Conservation (phyloP, 2,797 vertebrate species). For the Danio tinwini region DNA sequence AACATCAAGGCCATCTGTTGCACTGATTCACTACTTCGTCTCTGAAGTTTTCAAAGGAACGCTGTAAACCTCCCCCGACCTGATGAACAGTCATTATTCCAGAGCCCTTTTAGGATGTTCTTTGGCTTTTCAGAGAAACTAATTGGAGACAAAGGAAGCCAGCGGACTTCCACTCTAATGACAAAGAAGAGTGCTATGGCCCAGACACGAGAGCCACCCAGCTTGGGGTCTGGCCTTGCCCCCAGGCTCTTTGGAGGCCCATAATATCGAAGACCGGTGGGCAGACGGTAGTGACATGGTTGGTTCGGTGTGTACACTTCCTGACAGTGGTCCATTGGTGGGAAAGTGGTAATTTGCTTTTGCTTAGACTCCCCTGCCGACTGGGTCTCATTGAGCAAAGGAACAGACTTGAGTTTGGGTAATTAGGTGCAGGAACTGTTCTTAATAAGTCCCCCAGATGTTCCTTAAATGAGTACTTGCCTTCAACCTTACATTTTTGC, state of each 20-base stretch:
- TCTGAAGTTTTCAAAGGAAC: slow-evolving; percentile 77
- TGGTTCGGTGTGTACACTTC: slow-evolving; percentile 37
- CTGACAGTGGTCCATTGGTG: slow-evolving; percentile 51
- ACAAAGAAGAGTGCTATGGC: slow-evolving; percentile 72
- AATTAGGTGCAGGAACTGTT: slow-evolving; percentile 61
- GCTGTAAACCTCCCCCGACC: slow-evolving; percentile 64
- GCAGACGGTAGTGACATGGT: slow-evolving; percentile 34
- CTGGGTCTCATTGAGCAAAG: slow-evolving; percentile 44
- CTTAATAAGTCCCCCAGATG: slow-evolving; percentile 61
- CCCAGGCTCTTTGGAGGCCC: slow-evolving; percentile 54
- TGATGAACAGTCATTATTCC: slow-evolving; percentile 83
- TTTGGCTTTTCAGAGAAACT: slow-evolving; percentile 75
- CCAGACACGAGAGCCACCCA: slow-evolving; percentile 73
- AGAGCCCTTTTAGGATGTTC: slow-evolving; percentile 77
- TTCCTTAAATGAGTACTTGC: slow-evolving; percentile 44
- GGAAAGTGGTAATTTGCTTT: slow-evolving; percentile 65
- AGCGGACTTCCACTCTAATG: slow-evolving; percentile 76
- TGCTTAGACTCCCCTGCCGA: slow-evolving; percentile 47
- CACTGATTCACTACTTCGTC: slow-evolving; percentile 68
- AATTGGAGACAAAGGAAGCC: slow-evolving; percentile 82
- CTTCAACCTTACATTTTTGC: slow-evolving; percentile 21
- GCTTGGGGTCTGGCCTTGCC: slow-evolving; percentile 62
- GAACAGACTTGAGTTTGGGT: slow-evolving; percentile 45
- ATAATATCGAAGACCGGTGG: slow-evolving; percentile 36
- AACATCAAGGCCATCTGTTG: slow-evolving; percentile 71